Base-by-base conservation (phyloP, 1,140 invertebrate genomes). In the Drosophila sechellia region DNA sequence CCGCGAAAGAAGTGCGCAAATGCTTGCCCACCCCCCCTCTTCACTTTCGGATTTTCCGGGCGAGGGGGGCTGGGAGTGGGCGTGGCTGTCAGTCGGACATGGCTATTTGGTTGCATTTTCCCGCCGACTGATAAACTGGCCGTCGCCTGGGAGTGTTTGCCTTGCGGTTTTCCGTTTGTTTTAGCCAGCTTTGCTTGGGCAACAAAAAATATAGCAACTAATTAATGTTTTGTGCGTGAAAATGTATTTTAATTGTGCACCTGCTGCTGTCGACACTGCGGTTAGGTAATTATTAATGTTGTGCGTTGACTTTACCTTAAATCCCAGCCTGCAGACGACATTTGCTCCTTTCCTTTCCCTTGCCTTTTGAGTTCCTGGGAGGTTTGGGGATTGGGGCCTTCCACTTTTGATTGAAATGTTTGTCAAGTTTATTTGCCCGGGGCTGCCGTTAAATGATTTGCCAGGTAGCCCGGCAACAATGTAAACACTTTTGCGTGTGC, bases 1-100 rank as follows among this genome's bases (percentile, higher is more conserved):
- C 52, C 54, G 70, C 60, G 73, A 81, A 87, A 87, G 83, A 87
- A 86, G 79, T 87, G 79, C 79, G 79, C 77, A 85, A 75, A 85
- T 86, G 60, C 69, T 85, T 85, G 66, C 61, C 79, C 46, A 39
- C 52, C 48, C 45, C 45, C 45, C 31, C 35, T 20, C 42, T 45
- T 45, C 8, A 3, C n/a, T 42, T 13, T 13, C 13, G 1, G 25
- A 15, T 15, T 17, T 13, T 31, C 42, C 2, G 6, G 5, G 12
- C 6, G 0, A 8, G 6, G 31, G 31, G 8, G 31, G 20, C 13
- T 11, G 34, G 10, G 35, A 12, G 78, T 45, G 61, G 65, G 70
- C 63, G 70, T 58, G 57, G 46, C 20, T 27, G 10, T 43, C 45
- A 17, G 25, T 60, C 64, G 73, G 77, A 69, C 77, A 61, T 12